These are phyloP conservation scores for Tokudaia tokunoshimensis DNA, from an alignment of 2,797 vertebrate species.

Conservation along the genomic window DNA sequence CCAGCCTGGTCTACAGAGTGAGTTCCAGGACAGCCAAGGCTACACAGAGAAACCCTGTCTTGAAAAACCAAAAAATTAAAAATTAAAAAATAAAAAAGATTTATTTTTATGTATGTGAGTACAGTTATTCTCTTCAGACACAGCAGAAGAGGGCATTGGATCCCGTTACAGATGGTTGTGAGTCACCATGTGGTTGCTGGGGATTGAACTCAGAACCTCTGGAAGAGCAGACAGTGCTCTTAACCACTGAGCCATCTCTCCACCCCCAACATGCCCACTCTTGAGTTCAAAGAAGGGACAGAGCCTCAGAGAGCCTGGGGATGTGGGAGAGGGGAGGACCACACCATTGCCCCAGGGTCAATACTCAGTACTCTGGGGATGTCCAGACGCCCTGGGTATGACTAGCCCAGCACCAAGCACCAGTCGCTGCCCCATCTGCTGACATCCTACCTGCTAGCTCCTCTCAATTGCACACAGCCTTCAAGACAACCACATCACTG, in stretches of 20 bases:
- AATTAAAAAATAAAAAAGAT: neutral
- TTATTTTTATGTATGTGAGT: neutral
- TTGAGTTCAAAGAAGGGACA: accelerated
- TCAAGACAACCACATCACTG: neutral
- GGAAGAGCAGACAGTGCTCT: neutral
- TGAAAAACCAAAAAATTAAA: no score
- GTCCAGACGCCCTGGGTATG: neutral
- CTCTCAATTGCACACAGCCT: neutral
- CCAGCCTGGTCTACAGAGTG: no score
- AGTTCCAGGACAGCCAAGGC: no score
- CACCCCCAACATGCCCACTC: neutral
- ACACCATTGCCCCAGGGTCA: no score
- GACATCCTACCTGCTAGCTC: no score
- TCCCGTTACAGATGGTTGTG: neutral
- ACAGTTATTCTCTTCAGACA: neutral
- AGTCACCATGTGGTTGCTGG: neutral
- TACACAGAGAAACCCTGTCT: no score
- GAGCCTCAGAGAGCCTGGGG: no score
- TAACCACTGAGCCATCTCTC: neutral
- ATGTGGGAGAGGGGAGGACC: neutral
- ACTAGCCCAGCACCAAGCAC: neutral
- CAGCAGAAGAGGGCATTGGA: neutral
- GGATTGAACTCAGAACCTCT: neutral
- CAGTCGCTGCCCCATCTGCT: neutral
- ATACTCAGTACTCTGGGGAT: neutral